phyloP scores from a whole-genome alignment of 2,888 invertebrate genomes.

The Stenurella melanura region DNA sequence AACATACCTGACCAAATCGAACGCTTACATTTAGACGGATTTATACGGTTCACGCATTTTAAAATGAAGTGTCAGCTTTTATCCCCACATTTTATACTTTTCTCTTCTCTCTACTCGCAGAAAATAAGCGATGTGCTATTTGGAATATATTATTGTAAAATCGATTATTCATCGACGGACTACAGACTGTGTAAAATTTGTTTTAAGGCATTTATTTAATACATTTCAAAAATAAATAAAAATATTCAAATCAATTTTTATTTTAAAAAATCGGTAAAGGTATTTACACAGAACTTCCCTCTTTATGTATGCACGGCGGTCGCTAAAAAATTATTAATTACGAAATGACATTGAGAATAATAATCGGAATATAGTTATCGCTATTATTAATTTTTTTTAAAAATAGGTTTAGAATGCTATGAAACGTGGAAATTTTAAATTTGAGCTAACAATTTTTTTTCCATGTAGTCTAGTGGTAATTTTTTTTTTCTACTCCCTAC shows the following conservation, averaged over 20 bases:
- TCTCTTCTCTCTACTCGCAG: conserved; percentile 10
- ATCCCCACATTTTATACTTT: conserved; percentile 23
- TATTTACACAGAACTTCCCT: too few relatives aligned
- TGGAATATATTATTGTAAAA: conserved; percentile 30
- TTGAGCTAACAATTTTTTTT: too few relatives aligned
- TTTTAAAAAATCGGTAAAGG: too few relatives aligned
- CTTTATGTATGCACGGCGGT: too few relatives aligned
- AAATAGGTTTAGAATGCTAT: too few relatives aligned
- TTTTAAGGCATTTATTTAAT: conserved; percentile 6
- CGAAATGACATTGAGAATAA: too few relatives aligned
- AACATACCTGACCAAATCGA: background rate
- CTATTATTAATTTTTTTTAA: too few relatives aligned
- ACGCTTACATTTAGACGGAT: conserved; percentile 25
- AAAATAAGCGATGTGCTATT: background rate
- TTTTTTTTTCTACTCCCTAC: too few relatives aligned
- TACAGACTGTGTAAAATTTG: conserved; percentile 6
- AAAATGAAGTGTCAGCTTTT: conserved; percentile 22
- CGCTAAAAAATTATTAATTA: too few relatives aligned
- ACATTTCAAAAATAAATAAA: background rate
- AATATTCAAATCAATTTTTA: background rate
- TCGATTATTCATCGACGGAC: background rate
- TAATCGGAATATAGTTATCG: too few relatives aligned
- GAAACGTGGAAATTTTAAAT: too few relatives aligned
- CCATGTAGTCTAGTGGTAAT: too few relatives aligned
- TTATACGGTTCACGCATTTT: conserved; percentile 24